phyloP scores from a whole-genome alignment of 2,888 invertebrate genomes.

The Tanytarsus gracilentus region DNA sequence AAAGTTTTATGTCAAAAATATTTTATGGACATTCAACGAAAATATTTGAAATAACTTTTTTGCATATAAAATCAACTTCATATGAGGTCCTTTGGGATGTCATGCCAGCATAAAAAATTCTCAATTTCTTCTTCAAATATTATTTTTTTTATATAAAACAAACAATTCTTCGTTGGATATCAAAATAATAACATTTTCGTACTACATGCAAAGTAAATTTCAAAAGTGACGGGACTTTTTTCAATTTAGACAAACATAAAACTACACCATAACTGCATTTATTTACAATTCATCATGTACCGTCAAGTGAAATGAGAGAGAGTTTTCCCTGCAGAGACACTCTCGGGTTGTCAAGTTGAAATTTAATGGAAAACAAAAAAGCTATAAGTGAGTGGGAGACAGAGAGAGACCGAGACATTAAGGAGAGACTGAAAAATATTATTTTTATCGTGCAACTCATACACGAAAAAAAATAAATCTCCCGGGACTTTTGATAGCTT shows the following conservation, averaged over 20 bases:
- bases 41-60: no score
- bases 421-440: background rate
- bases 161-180: background rate
- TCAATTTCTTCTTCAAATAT: no score
- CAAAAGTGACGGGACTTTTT: background rate
- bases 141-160: background rate
- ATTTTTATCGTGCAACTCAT: no score
- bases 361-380: conserved; percentile 1
- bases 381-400: background rate
- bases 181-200: no score
- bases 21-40: no score
- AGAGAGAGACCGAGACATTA: background rate
- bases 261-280: background rate
- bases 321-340: conserved; percentile 13
- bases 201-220: background rate
- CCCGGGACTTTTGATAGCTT: conserved; percentile 19
- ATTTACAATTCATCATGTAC: conserved; percentile 22
- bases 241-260: background rate
- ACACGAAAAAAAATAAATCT: background rate
- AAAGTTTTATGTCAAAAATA: no score
- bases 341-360: background rate
- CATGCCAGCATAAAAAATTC: no score
- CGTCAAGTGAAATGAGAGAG: background rate
- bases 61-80: no score
- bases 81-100: no score